A percentile compares a stretch with the other conserved stretches of the same genome.
Conservation (phyloP, 2,888 invertebrate genomes). For the Tenthredo amoena region DNA sequence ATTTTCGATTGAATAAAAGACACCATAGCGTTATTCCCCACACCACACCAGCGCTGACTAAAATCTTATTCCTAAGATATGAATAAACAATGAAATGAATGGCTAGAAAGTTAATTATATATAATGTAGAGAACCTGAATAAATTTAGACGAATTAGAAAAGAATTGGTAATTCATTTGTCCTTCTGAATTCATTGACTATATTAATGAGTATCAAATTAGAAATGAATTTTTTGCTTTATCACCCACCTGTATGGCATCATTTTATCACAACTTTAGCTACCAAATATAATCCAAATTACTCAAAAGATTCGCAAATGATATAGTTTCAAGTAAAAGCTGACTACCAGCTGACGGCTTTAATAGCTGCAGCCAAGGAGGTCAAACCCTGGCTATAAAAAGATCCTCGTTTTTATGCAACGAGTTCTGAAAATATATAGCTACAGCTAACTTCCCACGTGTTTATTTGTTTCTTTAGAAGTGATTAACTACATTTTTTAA, state of each 20-base stretch:
- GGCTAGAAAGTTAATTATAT: too few relatives aligned
- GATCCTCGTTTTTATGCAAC: slow-evolving; percentile 70
- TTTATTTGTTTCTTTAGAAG: background rate
- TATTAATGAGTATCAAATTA: background rate
- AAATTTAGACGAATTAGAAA: slow-evolving; percentile 31
- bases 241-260: slow-evolving; percentile 71
- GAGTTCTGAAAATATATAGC: background rate
- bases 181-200: background rate
- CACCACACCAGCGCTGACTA: slow-evolving; percentile 64
- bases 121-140: background rate
- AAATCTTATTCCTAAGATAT: slow-evolving; percentile 64
- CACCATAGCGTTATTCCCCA: slow-evolving; percentile 66
- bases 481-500: too few relatives aligned
- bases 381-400: slow-evolving; percentile 75
- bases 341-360: slow-evolving; percentile 51
- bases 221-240: background rate
- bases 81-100: slow-evolving; percentile 50
- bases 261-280: slow-evolving; percentile 22
- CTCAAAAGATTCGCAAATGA: background rate
- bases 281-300: background rate
- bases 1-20: slow-evolving; percentile 63
- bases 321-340: slow-evolving; percentile 13
- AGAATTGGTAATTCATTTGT: slow-evolving; percentile 26
- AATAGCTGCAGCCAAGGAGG: slow-evolving; percentile 67
- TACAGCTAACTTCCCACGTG: background rate